Conservation (phyloP, 2,888 invertebrate species). For the Brachypterus glaber region DNA sequence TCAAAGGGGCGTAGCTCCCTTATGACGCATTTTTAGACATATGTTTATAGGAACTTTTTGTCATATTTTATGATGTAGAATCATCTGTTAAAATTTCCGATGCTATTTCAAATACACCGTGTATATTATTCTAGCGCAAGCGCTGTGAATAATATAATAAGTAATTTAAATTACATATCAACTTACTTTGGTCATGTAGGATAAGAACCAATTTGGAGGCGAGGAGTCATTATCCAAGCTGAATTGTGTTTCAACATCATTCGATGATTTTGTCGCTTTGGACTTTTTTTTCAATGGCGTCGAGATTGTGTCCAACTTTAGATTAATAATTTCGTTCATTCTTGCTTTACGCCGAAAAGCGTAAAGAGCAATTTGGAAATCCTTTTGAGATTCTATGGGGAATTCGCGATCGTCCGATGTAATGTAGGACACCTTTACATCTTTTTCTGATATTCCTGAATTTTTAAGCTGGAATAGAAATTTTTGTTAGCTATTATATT, state of each 20-base stretch:
- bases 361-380: conserved; percentile 40
- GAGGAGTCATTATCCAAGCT: conserved; percentile 22
- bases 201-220: conserved; percentile 29
- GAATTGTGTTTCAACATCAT: conserved; percentile 30
- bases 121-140: no score
- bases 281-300: conserved; percentile 9
- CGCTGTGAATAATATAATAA: no score
- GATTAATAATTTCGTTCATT: conserved; percentile 34
- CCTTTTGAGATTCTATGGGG: conserved; percentile 39
- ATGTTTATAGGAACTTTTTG: no score
- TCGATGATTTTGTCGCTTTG: conserved; percentile 20
- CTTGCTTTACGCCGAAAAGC: conserved; percentile 36
- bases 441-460: conserved; percentile 37
- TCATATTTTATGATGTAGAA: no score
- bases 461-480: conserved; percentile 37
- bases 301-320: conserved; percentile 34
- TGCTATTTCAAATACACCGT: no score
- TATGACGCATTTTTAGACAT: no score
- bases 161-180: no score
- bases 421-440: conserved; percentile 39
- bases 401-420: conserved; percentile 38
- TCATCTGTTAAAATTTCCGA: no score
- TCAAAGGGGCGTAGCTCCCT: no score
- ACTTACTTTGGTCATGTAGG: conserved; percentile 26
- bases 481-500: no score